Evolutionary conservation across 2,888 invertebrate species (phyloP), one percentile per base, ranked within the genome.

Genomic region (Leptopilina syphax): DNA sequence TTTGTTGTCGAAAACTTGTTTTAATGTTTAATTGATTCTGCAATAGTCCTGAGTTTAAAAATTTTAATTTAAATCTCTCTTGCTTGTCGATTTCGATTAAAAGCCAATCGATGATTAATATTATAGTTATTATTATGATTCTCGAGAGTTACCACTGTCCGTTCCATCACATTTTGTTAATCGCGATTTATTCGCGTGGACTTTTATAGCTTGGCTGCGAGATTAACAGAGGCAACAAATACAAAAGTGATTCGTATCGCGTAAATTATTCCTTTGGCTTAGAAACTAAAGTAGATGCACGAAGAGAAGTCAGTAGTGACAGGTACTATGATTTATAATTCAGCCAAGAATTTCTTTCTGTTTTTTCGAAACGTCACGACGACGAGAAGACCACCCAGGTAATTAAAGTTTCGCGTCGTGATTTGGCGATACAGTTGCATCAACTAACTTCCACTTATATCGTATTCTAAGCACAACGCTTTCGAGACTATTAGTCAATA

Each of bases 321-420:
- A 50, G 78, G 66, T 44, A 70, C 54, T 41, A 78, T 78, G 24
- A 73, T 68, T 63, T 60, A 65, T 63, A 78, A 78, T 78, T 65
- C 54, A 78, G 27, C n/a, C 13, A 18, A 44, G 4, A 50, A 47
- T 68, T 12, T 68, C 47, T 50, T 68, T 68, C 27, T 68, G 65
- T 63, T 78, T 63, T 70, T 68, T 68, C 78, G 27, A 70, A 70
- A 60, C 60, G 65, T 78, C 78, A 73, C 73, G 73, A 70, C 60
- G 68, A 78, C 70, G 82, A 79, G 76, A 60, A 77, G 80, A 80
- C 82, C 82, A 81, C 81, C 82, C 81, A 79, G 78, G 78, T 80
- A 83, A 83, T 83, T 83, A 83, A 79, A 83, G 78, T 81, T 80
- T 81, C 77, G 79, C 79, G 79, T 82, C 82, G 82, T 79, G 82